Conservation (phyloP, 2,888 invertebrate genomes). For the Pristionchus entomophagus region DNA sequence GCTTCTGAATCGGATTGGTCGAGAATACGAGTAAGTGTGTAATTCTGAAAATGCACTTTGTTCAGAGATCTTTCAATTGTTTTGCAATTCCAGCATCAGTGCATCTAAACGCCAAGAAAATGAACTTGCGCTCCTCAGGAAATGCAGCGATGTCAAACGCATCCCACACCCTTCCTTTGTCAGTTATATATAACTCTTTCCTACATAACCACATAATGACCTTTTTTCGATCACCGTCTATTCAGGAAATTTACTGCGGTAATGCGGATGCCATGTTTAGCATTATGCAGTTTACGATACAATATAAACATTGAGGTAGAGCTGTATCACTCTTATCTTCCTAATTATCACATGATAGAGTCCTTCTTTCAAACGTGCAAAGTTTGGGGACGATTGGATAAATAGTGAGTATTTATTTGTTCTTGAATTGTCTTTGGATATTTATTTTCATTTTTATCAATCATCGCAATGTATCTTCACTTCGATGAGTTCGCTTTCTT, state of each 20-base stretch:
- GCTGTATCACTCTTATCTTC: neutral
- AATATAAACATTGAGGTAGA: neutral
- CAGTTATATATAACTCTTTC: neutral
- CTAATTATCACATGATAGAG: neutral
- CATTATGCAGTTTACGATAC: neutral
- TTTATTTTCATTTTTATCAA: no score
- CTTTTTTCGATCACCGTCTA: neutral
- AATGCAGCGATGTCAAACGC: neutral
- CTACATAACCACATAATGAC: neutral
- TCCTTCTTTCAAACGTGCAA: neutral
- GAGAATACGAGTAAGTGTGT: neutral
- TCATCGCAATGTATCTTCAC: neutral
- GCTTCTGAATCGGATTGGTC: neutral
- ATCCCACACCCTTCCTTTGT: neutral
- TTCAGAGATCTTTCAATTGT: neutral
- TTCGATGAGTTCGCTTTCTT: neutral
- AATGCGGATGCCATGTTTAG: neutral
- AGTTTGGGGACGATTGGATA: neutral
- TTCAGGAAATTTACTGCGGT: neutral
- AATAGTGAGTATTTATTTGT: neutral
- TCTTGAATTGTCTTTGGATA: neutral
- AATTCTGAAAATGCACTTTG: neutral
- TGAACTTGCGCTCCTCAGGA: neutral
- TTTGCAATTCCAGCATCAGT: neutral
- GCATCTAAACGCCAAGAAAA: neutral